phyloP scores from a whole-genome alignment of 2,797 vertebrate species.

The Enteromius mattozi region DNA sequence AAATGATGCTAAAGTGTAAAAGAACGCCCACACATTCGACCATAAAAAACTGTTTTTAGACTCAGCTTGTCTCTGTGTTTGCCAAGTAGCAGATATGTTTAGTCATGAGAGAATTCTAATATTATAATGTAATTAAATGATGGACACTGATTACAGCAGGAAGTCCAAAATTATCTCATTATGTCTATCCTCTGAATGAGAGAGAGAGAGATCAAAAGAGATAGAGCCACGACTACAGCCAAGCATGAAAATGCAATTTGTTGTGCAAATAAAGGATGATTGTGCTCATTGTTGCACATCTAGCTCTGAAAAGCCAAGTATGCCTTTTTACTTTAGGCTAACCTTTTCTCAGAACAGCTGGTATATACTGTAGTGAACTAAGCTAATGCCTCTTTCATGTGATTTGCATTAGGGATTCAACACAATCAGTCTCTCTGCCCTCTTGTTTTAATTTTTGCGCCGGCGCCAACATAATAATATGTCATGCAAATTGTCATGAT shows the following conservation, averaged over 20 bases:
- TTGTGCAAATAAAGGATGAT: neutral
- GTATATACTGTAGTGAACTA: neutral
- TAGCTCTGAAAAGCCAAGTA: neutral
- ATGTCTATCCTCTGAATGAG: slow-evolving; percentile 17
- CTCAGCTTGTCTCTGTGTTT: slow-evolving; percentile 18
- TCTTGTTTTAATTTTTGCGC: neutral
- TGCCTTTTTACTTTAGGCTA: neutral
- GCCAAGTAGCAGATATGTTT: slow-evolving; percentile 63
- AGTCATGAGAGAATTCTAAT: slow-evolving; percentile 29
- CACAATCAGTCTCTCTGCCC: neutral
- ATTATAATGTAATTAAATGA: slow-evolving; percentile 22
- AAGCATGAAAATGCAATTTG: slow-evolving; percentile 35
- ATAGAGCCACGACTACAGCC: slow-evolving; percentile 1
- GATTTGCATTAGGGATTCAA: neutral
- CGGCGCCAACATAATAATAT: neutral
- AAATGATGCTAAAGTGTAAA: neutral
- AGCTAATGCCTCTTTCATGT: neutral
- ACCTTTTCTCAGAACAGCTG: neutral
- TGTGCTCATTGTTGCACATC: slow-evolving; percentile 4
- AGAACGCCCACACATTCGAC: neutral
- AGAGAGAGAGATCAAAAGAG: slow-evolving; percentile 14
- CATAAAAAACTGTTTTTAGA: neutral
- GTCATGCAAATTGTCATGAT: neutral
- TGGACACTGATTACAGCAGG: neutral
- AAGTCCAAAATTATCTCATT: slow-evolving; percentile 28